A percentile compares a stretch with the other conserved stretches of the same genome.
Conservation (phyloP, 2,888 invertebrate genomes). For the Zygaena filipendulae region DNA sequence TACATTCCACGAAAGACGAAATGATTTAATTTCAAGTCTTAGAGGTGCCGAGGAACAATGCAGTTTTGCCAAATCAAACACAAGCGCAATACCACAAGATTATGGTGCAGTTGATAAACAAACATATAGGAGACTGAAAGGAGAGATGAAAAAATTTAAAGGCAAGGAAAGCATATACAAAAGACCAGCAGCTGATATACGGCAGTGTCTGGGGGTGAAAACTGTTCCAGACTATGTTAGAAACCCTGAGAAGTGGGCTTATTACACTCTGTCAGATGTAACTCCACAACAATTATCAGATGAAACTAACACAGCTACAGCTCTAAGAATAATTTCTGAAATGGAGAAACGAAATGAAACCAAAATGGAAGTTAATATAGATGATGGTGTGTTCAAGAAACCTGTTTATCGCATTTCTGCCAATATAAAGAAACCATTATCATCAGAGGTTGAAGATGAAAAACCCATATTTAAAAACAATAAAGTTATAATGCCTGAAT, state of each 20-base stretch:
- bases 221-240: constrained; percentile 63
- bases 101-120: constrained; percentile 39
- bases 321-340: constrained; percentile 78
- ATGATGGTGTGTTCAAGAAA: constrained; percentile 41
- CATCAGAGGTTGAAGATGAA: constrained; percentile 20
- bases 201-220: constrained; percentile 61
- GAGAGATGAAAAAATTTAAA: constrained; percentile 71
- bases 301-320: constrained; percentile 79
- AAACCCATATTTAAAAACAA: constrained; percentile 70
- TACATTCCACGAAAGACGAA: constrained; percentile 71
- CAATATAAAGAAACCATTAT: constrained; percentile 27
- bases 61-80: constrained; percentile 44
- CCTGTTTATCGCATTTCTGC: constrained; percentile 48
- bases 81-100: constrained; percentile 30
- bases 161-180: constrained; percentile 85
- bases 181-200: constrained; percentile 74
- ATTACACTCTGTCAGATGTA: constrained; percentile 83
- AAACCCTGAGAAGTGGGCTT: constrained; percentile 86
- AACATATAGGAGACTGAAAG: constrained; percentile 45
- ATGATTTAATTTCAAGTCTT: constrained; percentile 75
- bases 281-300: constrained; percentile 81
- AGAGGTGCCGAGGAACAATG: constrained; percentile 71
- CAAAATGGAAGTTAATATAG: constrained; percentile 32
- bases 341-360: constrained; percentile 65
- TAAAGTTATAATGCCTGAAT: constrained; percentile 85